Base-by-base conservation (phyloP, 2,888 invertebrate species). In the Molorchus minor region DNA sequence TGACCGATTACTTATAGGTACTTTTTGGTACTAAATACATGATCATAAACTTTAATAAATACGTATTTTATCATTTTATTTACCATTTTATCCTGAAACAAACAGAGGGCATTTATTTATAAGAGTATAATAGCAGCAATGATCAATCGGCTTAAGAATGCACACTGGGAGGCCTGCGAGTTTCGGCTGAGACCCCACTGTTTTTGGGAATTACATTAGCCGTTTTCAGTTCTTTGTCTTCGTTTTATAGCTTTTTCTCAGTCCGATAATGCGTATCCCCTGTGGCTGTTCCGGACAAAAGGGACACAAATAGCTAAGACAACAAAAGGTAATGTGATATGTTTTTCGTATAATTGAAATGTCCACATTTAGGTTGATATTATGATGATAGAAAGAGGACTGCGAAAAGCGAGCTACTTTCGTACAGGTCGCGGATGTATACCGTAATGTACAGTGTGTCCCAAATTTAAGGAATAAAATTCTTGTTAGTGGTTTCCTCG, bases 261-360 rank as follows among this genome's bases (percentile, higher is more conserved):
- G 45, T 58, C 56, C 45, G 33, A 61, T 58, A 58, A 62, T 58
- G 49, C 38, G 53, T 57, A 45, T 40, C 58, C 58, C 52, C 29
- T 29, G 33, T 36, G 20, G 49, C 38, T 49, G 25, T n/a, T 38
- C 49, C n/a, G 49, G 49, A 58, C 44, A 49, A 64, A 58, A 58
- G 57, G 52, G 44, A 54, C 53, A 44, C 43, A 53, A 53, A 29
- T 30, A 51, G 44, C 52, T 30, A 12, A 43, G 35, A 49, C 36
- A 51, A 56, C 59, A 44, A 52, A 61, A n/a, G 55, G 61, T 59
- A 52, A 64, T 59, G 40, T 45, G 57, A 64, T 64, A 64, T 61
- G 61, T 64, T 64, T 61, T 64, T 59, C 57, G 52, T 55, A 61
- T 25, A 56, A 61, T 64, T 61, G 64, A 55, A 64, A 61, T 49